phyloP scores from a whole-genome alignment of 2,113 vertebrate genomes.

The Brachypteracias leptosomus region DNA sequence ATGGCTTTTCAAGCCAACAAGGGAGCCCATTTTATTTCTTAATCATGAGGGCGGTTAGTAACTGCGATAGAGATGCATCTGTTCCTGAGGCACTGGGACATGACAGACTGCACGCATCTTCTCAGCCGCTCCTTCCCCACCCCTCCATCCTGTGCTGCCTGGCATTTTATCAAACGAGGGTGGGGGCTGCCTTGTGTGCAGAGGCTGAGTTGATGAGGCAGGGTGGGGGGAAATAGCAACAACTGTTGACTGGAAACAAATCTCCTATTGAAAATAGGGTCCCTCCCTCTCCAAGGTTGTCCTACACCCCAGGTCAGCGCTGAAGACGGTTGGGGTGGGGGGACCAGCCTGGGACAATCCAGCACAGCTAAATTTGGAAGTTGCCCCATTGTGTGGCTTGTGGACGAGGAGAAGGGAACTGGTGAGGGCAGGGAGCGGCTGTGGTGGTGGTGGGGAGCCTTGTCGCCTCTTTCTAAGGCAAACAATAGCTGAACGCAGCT shows the following conservation, averaged over 20 bases:
- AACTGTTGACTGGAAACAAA: constrained; percentile 58
- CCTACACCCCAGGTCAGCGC: not conserved
- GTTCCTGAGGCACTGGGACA: not conserved
- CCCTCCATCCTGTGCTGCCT: constrained; percentile 8
- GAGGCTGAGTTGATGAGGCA: constrained; percentile 20
- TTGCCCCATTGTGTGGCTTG: constrained; percentile 74
- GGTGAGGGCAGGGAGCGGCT: constrained; percentile 51
- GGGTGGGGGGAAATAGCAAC: not conserved
- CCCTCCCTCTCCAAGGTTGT: not conserved
- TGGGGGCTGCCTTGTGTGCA: constrained; percentile 40
- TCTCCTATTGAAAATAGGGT: constrained; percentile 42
- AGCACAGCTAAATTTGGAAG: constrained; percentile 77
- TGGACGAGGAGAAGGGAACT: constrained; percentile 46
- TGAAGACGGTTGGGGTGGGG: not conserved
- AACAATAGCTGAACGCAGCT: constrained; percentile 80
- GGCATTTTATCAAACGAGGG: constrained; percentile 32
- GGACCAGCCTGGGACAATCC: constrained; percentile 62
- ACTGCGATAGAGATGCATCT: not conserved
- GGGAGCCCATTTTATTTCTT: not conserved
- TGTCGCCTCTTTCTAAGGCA: constrained; percentile 59
- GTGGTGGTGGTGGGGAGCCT: constrained; percentile 43
- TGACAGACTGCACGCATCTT: not conserved
- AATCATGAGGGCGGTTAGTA: not conserved
- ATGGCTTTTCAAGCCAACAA: not conserved
- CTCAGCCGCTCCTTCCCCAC: not conserved